Conservation (phyloP, 2,888 invertebrate genomes). For the Conomelus anceps region DNA sequence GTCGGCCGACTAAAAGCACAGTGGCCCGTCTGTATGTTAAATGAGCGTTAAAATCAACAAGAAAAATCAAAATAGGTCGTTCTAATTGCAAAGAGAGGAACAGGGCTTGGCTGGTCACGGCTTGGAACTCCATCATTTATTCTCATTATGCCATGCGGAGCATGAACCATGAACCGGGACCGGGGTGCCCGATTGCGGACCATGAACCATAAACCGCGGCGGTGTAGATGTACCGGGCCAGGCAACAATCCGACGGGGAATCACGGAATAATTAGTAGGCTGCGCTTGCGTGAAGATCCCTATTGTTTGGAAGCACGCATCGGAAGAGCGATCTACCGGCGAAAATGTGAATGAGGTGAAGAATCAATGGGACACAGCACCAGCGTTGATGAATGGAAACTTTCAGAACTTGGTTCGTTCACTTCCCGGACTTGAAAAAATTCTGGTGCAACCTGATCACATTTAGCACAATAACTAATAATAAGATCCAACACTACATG, state of each 20-base stretch:
- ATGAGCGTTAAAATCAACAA: slow-evolving; percentile 12
- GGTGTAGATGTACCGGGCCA: no score
- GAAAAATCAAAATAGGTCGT: slow-evolving; percentile 6
- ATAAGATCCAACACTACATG: no score
- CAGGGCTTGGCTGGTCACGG: slow-evolving; percentile 7
- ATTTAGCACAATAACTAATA: no score
- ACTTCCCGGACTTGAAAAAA: no score
- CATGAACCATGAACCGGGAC: not conserved
- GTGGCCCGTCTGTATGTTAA: not conserved
- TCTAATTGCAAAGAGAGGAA: slow-evolving; percentile 6
- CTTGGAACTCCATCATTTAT: not conserved
- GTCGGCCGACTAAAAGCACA: not conserved
- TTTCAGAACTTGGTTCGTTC: no score
- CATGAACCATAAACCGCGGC: not conserved
- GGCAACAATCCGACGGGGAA: not conserved
- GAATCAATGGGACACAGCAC: not conserved
- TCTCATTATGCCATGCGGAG: not conserved
- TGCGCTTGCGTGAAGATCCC: not conserved
- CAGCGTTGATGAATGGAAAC: not conserved
- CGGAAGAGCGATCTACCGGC: not conserved
- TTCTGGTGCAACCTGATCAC: no score
- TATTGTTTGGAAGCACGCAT: not conserved
- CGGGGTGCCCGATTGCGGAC: not conserved
- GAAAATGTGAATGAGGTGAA: not conserved
- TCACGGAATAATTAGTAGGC: not conserved